phyloP scores from a whole-genome alignment of 2,888 invertebrate species.

The Heliconius aoede region DNA sequence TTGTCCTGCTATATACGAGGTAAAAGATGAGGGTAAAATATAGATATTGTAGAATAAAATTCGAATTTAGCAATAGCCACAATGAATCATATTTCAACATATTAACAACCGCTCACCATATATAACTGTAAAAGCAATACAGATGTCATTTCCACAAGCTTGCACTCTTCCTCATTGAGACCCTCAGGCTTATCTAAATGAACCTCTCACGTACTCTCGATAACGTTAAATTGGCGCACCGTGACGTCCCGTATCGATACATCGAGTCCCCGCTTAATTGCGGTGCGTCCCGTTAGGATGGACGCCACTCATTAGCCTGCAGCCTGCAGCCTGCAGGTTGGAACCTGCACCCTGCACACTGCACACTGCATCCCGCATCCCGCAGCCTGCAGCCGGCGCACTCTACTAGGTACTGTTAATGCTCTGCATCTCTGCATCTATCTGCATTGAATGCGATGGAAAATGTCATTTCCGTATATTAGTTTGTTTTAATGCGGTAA shows the following conservation, averaged over 20 bases:
- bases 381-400: not conserved
- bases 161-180: constrained; percentile 11
- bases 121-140: not conserved
- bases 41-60: not conserved
- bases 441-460: constrained; percentile 7
- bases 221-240: constrained; percentile 59
- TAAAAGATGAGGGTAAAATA: too few species aligned
- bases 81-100: not conserved
- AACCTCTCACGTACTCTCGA: constrained; percentile 61
- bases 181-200: constrained; percentile 57
- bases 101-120: not conserved
- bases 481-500: not conserved
- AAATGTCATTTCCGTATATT: constrained; percentile 22
- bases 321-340: not conserved
- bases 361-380: not conserved
- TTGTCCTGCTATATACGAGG: too few species aligned
- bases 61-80: not conserved
- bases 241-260: constrained; percentile 51
- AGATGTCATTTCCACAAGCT: constrained; percentile 2
- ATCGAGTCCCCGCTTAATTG: constrained; percentile 55
- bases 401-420: not conserved
- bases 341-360: not conserved
- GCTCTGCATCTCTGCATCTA: constrained; percentile 6
- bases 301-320: constrained; percentile 43
- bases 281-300: constrained; percentile 48